Conservation (phyloP, 2,888 invertebrate species). For the Drosophila kuntzei region DNA sequence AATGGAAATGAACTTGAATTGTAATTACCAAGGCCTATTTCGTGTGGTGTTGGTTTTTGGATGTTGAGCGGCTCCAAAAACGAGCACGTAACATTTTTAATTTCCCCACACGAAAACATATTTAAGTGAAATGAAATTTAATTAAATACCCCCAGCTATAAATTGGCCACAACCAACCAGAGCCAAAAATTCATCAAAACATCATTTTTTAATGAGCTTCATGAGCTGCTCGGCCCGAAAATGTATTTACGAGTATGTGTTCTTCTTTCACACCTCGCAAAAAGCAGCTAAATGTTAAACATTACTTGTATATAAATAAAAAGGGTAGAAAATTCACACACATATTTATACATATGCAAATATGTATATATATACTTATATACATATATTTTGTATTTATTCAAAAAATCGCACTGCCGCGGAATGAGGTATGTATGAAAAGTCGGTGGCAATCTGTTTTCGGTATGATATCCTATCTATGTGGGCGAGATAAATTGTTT, state of each 20-base stretch:
- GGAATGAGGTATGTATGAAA: constrained; percentile 40
- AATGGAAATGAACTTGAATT: constrained; percentile 74
- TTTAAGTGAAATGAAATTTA: constrained; percentile 61
- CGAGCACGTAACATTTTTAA: constrained; percentile 55
- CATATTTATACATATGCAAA: constrained; percentile 6
- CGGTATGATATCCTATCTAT: constrained; percentile 20
- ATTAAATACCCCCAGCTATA: constrained; percentile 53
- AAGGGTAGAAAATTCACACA: constrained; percentile 27
- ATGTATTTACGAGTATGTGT: constrained; percentile 56
- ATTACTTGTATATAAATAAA: constrained; percentile 57
- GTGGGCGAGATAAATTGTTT: constrained; percentile 61
- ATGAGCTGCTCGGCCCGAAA: constrained; percentile 31
- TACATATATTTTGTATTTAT: constrained; percentile 6
- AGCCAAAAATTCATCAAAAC: constrained; percentile 66
- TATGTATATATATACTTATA: neutral
- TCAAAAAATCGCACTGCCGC: constrained; percentile 11
- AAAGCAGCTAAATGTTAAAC: constrained; percentile 47
- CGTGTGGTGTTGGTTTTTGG: constrained; percentile 30
- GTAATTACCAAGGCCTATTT: constrained; percentile 71
- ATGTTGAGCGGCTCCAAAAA: constrained; percentile 3
- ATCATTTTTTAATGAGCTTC: constrained; percentile 79
- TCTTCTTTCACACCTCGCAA: constrained; percentile 70
- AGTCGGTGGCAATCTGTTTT: constrained; percentile 57
- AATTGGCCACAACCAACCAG: constrained; percentile 46
- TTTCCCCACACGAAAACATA: constrained; percentile 43